Percentiles rank a stretch among this genome's conserved stretches.
Conservation (phyloP, 2,888 invertebrate genomes). For the Tenthredo amoena region DNA sequence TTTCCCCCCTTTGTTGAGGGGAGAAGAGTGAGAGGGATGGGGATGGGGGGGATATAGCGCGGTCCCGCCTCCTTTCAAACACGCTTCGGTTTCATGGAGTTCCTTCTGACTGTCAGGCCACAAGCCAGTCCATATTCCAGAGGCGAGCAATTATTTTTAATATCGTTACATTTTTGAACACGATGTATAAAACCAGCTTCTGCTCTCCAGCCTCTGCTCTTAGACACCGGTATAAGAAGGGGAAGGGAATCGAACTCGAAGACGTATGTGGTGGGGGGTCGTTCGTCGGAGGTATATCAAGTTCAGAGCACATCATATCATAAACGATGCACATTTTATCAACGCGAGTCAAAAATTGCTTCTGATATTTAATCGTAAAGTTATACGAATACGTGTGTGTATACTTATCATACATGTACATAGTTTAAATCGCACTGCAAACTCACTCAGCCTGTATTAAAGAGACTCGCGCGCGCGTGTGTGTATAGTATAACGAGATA, state of each 20-base stretch:
- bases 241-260: not conserved
- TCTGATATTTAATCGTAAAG: not conserved
- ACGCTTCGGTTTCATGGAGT: slow-evolving; percentile 52
- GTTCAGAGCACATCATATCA: not conserved
- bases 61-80: slow-evolving; percentile 67
- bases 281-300: not conserved
- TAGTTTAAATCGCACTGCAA: not conserved
- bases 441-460: not conserved
- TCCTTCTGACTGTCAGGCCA: slow-evolving; percentile 42
- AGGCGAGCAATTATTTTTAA: slow-evolving; percentile 48
- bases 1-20: slow-evolving; percentile 26
- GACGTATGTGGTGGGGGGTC: not conserved
- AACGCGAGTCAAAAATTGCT: not conserved
- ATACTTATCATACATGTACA: no score
- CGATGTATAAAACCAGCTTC: slow-evolving; percentile 14
- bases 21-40: slow-evolving; percentile 54
- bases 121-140: slow-evolving; percentile 25
- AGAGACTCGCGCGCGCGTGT: not conserved
- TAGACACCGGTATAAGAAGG: not conserved
- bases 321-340: not conserved
- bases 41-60: slow-evolving; percentile 1
- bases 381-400: not conserved
- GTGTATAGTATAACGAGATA: not conserved
- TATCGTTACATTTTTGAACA: slow-evolving; percentile 34
- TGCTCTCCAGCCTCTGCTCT: slow-evolving; percentile 20